phyloP scores from a whole-genome alignment of 1,140 invertebrate genomes.

The Drosophila pseudoananassae region DNA sequence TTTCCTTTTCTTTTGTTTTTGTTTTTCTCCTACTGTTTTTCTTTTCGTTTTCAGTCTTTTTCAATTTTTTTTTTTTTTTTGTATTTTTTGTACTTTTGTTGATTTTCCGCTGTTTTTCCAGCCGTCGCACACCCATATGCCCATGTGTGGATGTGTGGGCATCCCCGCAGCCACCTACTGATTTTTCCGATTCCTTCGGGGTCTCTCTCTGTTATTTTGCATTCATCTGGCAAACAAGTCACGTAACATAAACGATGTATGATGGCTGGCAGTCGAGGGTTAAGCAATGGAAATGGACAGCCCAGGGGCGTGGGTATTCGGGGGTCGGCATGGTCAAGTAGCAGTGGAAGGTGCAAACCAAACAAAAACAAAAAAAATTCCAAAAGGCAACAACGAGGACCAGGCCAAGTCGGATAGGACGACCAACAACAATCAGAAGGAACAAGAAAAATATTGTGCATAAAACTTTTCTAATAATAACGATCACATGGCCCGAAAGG shows the following conservation, averaged over 20 bases:
- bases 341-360: slow-evolving; percentile 29
- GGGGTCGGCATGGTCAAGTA: slow-evolving; percentile 10
- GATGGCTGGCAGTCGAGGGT: slow-evolving; percentile 46
- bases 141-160: slow-evolving; percentile 1
- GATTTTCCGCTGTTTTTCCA: slow-evolving; percentile 53
- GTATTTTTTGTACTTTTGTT: slow-evolving; percentile 32
- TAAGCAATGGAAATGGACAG: slow-evolving; percentile 17
- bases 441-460: slow-evolving; percentile 51
- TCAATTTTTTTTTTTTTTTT: neutral
- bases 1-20: slow-evolving; percentile 16
- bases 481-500: slow-evolving; percentile 31
- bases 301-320: neutral
- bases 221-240: slow-evolving; percentile 60
- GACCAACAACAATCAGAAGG: slow-evolving; percentile 31
- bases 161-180: slow-evolving; percentile 14
- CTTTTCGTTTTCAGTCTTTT: slow-evolving; percentile 1
- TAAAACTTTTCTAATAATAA: slow-evolving; percentile 58
- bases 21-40: slow-evolving; percentile 25
- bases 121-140: slow-evolving; percentile 15
- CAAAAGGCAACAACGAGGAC: neutral
- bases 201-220: slow-evolving; percentile 53
- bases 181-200: slow-evolving; percentile 37
- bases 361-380: slow-evolving; percentile 24
- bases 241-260: slow-evolving; percentile 61
- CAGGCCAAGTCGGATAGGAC: neutral